Conservation (phyloP, 2,113 vertebrate species). For the Xiphorhynchus elegans region DNA sequence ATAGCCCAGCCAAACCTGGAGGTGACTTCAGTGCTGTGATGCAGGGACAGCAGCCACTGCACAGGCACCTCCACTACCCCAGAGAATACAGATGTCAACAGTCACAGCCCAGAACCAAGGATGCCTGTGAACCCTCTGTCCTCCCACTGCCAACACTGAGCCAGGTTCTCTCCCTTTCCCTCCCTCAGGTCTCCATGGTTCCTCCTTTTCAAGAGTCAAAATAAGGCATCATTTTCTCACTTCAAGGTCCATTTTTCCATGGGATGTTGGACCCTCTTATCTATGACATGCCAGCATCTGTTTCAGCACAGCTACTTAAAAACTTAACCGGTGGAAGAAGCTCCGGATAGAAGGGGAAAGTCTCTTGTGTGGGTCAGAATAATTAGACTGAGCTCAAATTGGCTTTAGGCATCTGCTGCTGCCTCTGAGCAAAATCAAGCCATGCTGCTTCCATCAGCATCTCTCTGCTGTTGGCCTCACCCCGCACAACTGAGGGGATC, state of each 20-base stretch:
- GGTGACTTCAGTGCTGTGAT: conserved; percentile 37
- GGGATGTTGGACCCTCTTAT: not conserved
- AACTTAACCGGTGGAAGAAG: not conserved
- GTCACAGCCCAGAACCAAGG: not conserved
- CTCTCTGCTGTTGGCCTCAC: not conserved
- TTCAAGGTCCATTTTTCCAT: not conserved
- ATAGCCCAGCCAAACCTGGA: conserved; percentile 54
- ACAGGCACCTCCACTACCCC: not conserved
- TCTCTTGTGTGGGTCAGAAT: conserved; percentile 43
- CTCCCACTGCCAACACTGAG: not conserved
- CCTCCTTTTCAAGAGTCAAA: not conserved
- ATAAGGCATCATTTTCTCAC: not conserved
- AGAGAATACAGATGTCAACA: not conserved
- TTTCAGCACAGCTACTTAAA: not conserved
- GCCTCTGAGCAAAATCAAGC: conserved; percentile 54
- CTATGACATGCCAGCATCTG: not conserved
- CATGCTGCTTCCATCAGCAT: conserved; percentile 61
- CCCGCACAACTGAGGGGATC: not conserved
- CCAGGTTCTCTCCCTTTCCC: not conserved
- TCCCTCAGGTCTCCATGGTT: not conserved
- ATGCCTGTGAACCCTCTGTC: not conserved
- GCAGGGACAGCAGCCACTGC: not conserved
- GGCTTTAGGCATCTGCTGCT: conserved; percentile 51
- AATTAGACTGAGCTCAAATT: conserved; percentile 39
- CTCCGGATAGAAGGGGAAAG: conserved; percentile 18